Conservation (phyloP, 2,113 vertebrate genomes). For the Globicephala melas region DNA sequence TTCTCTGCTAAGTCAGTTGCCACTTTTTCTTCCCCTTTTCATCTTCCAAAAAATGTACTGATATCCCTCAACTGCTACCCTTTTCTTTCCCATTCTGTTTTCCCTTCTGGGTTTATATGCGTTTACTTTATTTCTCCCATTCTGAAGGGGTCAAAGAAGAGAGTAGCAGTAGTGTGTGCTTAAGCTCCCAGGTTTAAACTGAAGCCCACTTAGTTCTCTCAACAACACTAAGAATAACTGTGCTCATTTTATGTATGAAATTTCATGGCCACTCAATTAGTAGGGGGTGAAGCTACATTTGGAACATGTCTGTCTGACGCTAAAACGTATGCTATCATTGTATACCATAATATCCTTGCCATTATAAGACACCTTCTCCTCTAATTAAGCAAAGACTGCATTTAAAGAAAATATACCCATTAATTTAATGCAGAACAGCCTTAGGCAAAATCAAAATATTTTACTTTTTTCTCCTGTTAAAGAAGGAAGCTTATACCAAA, state of each 20-base stretch:
- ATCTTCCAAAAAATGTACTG: background rate
- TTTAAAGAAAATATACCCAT: background rate
- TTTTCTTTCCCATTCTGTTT: background rate
- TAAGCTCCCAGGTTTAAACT: background rate
- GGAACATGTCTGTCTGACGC: background rate
- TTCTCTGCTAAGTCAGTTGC: background rate
- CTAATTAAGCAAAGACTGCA: background rate
- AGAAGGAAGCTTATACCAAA: background rate
- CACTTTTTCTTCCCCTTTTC: background rate
- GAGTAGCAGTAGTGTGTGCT: background rate
- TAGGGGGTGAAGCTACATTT: background rate
- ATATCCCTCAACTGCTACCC: background rate
- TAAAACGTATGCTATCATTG: background rate
- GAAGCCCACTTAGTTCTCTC: background rate
- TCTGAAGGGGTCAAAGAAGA: background rate
- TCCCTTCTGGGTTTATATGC: background rate
- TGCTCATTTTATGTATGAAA: background rate
- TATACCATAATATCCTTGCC: background rate
- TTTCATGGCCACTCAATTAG: background rate
- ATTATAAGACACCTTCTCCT: background rate
- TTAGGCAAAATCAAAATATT: background rate
- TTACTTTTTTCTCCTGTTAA: background rate
- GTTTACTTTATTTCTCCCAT: background rate
- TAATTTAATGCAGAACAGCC: background rate
- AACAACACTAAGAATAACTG: background rate